These are phyloP conservation scores for Rhodeus uyekii DNA, from an alignment of 2,797 vertebrate genomes.

Conservation along the genomic window DNA sequence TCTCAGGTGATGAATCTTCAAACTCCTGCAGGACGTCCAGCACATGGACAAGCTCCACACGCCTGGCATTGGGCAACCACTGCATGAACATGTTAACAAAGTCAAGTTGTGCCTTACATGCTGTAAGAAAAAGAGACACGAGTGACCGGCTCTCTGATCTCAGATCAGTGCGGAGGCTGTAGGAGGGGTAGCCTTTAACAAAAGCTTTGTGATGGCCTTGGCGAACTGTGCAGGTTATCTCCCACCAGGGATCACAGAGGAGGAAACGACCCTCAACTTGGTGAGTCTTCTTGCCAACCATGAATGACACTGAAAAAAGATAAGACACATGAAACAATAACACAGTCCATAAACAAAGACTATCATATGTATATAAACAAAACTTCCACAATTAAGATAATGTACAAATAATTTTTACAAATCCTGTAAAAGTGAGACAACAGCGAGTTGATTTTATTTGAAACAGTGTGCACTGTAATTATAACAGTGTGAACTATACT, in stretches of 20 bases:
- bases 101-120: conserved; percentile 55
- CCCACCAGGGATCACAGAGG: conserved; percentile 80
- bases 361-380: too few relatives aligned
- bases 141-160: conserved; percentile 58
- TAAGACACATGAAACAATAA: neutral
- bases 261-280: conserved; percentile 76
- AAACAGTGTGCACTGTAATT: neutral
- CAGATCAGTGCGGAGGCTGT: conserved; percentile 72
- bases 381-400: neutral
- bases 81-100: conserved; percentile 62
- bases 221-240: conserved; percentile 68
- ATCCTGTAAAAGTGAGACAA: neutral
- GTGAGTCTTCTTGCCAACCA: conserved; percentile 59
- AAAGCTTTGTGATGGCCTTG: conserved; percentile 49
- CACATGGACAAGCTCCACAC: conserved; percentile 71
- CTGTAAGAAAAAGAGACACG: conserved; percentile 75
- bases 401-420: neutral
- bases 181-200: conserved; percentile 69
- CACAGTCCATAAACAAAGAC: neutral
- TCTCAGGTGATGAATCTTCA: conserved; percentile 38
- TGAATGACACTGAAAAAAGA: conserved; percentile 70
- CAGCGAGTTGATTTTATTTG: neutral
- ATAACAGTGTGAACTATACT: neutral
- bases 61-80: conserved; percentile 64
- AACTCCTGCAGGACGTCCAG: conserved; percentile 66